phyloP scores from a whole-genome alignment of 2,888 invertebrate species.

The Euclidia mi region DNA sequence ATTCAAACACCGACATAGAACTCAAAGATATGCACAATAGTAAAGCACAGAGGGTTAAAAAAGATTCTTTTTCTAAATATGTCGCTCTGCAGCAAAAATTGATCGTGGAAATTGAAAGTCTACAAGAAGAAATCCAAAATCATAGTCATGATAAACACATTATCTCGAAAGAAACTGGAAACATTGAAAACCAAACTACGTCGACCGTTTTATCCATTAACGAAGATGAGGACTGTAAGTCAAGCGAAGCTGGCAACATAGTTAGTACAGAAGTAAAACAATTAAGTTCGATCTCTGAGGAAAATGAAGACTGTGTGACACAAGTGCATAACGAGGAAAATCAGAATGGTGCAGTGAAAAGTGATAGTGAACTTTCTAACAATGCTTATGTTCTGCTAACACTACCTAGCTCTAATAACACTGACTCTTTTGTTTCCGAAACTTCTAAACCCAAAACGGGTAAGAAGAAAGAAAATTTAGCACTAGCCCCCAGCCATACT shows the following conservation, averaged over 20 bases:
- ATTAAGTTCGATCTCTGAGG: conserved; percentile 10
- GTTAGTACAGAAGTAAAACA: neutral
- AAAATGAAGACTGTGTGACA: conserved; percentile 21
- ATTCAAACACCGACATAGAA: conserved; percentile 40
- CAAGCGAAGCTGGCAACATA: conserved; percentile 1
- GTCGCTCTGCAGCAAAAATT: conserved; percentile 67
- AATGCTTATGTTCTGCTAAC: conserved; percentile 79
- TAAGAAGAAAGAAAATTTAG: conserved; percentile 61
- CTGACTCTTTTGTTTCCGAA: conserved; percentile 48
- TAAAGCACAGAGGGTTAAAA: conserved; percentile 31
- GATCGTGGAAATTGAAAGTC: conserved; percentile 58
- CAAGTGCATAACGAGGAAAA: conserved; percentile 24
- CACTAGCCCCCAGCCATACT: conserved; percentile 53
- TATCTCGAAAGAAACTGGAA: neutral
- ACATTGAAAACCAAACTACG: neutral
- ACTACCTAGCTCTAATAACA: conserved; percentile 68
- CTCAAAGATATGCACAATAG: conserved; percentile 32
- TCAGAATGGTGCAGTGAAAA: conserved; percentile 30
- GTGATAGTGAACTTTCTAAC: conserved; percentile 63
- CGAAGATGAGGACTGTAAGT: neutral
- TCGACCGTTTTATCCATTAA: neutral
- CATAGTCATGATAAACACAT: conserved; percentile 1
- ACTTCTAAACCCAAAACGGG: conserved; percentile 42
- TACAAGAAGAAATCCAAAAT: conserved; percentile 14
- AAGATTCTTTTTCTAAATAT: conserved; percentile 63